A percentile compares a stretch with the other conserved stretches of the same genome.
phyloP scores from a whole-genome alignment of 2,113 vertebrate species.

The Eurystomus gularis region DNA sequence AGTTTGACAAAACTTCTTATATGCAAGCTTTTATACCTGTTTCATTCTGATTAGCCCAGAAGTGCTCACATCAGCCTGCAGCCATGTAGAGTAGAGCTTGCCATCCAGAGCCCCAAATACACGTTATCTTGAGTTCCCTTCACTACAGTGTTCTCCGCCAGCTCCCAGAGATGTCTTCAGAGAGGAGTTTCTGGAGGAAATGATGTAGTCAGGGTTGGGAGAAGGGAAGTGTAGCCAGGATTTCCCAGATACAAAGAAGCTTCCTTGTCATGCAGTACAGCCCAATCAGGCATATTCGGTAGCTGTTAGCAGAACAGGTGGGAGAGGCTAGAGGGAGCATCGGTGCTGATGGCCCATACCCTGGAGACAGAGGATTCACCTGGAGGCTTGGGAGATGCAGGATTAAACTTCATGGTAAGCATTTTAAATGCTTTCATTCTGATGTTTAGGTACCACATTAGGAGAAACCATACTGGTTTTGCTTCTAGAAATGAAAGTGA shows the following conservation, averaged over 20 bases:
- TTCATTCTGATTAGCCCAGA: background rate
- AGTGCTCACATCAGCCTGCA: background rate
- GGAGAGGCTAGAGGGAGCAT: background rate
- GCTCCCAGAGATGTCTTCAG: background rate
- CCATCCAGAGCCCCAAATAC: background rate
- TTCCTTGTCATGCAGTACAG: background rate
- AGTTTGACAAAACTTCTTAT: background rate
- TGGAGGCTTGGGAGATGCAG: background rate
- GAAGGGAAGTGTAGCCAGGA: background rate
- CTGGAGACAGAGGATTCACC: background rate
- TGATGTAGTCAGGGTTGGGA: background rate
- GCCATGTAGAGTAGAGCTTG: background rate
- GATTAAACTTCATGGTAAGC: background rate
- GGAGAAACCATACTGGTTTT: background rate
- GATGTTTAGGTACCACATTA: background rate
- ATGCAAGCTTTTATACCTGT: background rate
- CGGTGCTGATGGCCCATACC: background rate
- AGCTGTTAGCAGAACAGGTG: background rate
- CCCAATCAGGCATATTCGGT: background rate
- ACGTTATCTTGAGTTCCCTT: background rate
- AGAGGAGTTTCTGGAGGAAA: background rate
- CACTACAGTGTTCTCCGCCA: rapidly evolving
- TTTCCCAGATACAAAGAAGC: background rate
- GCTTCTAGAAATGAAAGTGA: background rate
- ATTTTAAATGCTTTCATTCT: background rate